Conservation (phyloP, 2,797 vertebrate species). For the Pampus argenteus region DNA sequence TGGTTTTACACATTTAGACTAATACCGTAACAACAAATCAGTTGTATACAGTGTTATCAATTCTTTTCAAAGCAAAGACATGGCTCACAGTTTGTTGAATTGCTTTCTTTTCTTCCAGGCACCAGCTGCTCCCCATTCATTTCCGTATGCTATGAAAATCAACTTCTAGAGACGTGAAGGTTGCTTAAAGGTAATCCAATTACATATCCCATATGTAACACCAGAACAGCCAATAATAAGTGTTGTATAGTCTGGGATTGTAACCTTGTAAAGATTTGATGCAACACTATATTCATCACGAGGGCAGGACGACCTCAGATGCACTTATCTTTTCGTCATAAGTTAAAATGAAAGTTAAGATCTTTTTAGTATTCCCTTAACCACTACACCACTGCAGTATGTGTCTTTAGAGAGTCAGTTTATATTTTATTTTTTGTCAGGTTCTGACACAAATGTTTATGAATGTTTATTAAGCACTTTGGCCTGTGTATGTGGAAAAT, state of each 20-base stretch:
- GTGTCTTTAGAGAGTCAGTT: too few species aligned
- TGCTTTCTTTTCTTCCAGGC: not conserved
- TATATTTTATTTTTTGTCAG: too few species aligned
- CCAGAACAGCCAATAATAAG: not conserved
- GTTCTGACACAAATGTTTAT: not conserved
- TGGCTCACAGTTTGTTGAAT: slow-evolving; percentile 8
- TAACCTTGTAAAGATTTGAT: not conserved
- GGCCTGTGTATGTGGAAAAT: not conserved
- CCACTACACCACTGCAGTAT: too few species aligned
- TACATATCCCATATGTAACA: not conserved
- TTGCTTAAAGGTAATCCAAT: slow-evolving; percentile 9
- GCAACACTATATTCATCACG: not conserved
- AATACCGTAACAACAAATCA: slow-evolving; percentile 1
- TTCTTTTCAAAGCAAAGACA: slow-evolving; percentile 10
- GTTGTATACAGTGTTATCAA: not conserved
- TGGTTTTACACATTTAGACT: not conserved
- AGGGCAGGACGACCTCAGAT: not conserved
- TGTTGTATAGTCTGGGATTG: slow-evolving; percentile 1
- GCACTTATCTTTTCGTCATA: not conserved
- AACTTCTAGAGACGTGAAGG: slow-evolving; percentile 20
- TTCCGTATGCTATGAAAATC: slow-evolving; percentile 6
- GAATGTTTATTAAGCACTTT: not conserved
- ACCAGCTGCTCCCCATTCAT: not conserved
- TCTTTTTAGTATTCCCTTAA: too few species aligned
- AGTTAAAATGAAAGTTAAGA: too few species aligned